A percentile compares a stretch with the other conserved stretches of the same genome.
These are phyloP conservation scores for Nyleta sp. DNA, from an alignment of 2,888 invertebrate genomes.

Conservation along the genomic window DNA sequence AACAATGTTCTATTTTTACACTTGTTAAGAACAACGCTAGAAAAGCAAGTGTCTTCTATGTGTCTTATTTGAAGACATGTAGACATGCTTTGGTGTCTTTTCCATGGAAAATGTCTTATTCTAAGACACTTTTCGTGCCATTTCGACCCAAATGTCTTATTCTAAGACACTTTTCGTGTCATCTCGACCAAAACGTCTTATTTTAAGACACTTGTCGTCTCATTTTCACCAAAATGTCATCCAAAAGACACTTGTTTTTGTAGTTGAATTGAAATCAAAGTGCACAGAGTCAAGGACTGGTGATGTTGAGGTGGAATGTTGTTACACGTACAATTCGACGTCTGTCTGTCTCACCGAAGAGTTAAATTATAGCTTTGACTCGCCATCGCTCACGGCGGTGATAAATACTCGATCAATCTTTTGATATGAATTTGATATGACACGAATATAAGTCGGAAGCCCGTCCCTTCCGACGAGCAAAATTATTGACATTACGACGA, in stretches of 20 bases:
- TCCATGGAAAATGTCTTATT: no score
- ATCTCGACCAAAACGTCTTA: no score
- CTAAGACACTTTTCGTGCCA: no score
- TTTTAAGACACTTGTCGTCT: no score
- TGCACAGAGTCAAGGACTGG: conserved; percentile 42
- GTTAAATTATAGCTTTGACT: conserved; percentile 62
- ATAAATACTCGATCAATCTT: conserved; percentile 58
- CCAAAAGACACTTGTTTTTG: no score
- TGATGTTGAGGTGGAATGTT: conserved; percentile 62
- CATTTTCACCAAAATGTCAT: no score
- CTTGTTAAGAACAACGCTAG: not conserved
- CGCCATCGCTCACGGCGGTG: conserved; percentile 67
- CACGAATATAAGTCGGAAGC: conserved; percentile 16
- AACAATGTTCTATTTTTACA: conserved; percentile 23
- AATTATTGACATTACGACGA: conserved; percentile 36
- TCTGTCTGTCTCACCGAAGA: conserved; percentile 64
- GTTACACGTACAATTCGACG: conserved; percentile 66
- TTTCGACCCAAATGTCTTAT: no score
- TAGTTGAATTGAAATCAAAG: not conserved
- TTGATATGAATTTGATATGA: conserved; percentile 46
- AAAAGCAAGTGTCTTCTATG: no score
- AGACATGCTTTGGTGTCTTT: no score
- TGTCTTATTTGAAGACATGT: no score
- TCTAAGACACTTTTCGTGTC: no score
- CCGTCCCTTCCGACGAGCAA: conserved; percentile 18